These are phyloP conservation scores for Tromatobia lineatoria DNA, from an alignment of 2,888 invertebrate species.

Conservation along the genomic window DNA sequence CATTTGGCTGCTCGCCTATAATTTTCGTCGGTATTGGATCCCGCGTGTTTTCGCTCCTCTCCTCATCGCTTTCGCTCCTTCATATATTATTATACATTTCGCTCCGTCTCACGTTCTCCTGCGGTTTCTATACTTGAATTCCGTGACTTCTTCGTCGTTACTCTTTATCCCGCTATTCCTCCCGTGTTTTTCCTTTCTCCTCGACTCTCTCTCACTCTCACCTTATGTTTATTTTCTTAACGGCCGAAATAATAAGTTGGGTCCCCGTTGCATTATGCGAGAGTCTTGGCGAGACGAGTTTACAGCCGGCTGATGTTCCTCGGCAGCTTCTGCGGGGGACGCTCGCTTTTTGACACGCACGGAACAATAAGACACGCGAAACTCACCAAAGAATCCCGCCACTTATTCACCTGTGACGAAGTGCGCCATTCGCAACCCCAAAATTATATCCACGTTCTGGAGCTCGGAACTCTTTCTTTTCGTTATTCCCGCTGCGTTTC, in stretches of 20 bases:
- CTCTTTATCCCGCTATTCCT: constrained; percentile 53
- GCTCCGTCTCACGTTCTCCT: not conserved
- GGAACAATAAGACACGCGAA: constrained; percentile 62
- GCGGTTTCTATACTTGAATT: constrained; percentile 52
- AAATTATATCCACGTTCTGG: constrained; percentile 32
- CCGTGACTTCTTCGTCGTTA: constrained; percentile 61
- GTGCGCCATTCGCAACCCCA: constrained; percentile 44
- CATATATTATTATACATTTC: constrained; percentile 18
- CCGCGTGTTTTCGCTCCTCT: constrained; percentile 44
- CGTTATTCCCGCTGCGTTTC: constrained; percentile 35
- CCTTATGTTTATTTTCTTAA: constrained; percentile 80
- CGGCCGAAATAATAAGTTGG: constrained; percentile 81
- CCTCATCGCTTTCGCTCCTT: constrained; percentile 47
- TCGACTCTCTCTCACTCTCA: constrained; percentile 6
- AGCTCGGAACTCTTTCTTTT: constrained; percentile 9
- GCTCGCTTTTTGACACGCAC: not conserved
- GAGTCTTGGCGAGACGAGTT: constrained; percentile 36
- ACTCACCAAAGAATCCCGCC: constrained; percentile 37
- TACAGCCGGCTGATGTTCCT: constrained; percentile 29
- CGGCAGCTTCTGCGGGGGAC: constrained; percentile 51
- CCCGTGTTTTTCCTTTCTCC: constrained; percentile 40
- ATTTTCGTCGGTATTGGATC: constrained; percentile 72
- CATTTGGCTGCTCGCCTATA: constrained; percentile 81
- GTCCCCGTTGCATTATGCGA: constrained; percentile 22
- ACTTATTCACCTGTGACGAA: constrained; percentile 66